phyloP scores from a whole-genome alignment of 1,140 invertebrate genomes.

The Rhopalosiphum maidis region DNA sequence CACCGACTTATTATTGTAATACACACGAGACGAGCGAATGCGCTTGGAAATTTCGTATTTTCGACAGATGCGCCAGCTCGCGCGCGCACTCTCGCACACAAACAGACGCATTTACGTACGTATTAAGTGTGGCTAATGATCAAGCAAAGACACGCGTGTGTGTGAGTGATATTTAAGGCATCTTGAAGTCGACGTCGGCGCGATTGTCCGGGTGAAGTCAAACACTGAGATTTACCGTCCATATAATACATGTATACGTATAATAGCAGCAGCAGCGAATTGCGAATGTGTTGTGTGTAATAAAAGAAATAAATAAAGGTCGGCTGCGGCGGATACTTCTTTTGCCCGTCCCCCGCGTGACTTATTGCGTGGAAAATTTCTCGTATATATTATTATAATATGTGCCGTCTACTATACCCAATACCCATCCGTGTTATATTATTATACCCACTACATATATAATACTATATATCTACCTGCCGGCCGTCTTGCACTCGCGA shows the following conservation, averaged over 20 bases:
- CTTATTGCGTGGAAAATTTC: slow-evolving; percentile 47
- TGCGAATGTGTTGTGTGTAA: background rate
- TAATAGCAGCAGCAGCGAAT: background rate
- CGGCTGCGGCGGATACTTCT: background rate
- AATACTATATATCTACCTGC: background rate
- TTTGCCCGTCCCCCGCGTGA: background rate
- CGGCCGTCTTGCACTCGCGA: background rate
- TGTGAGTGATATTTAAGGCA: background rate
- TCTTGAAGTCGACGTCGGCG: background rate
- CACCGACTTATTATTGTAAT: background rate
- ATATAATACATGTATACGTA: background rate
- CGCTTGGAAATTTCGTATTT: background rate
- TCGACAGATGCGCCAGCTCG: slow-evolving; percentile 18
- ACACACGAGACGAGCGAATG: background rate
- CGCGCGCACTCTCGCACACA: background rate
- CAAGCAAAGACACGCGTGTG: background rate
- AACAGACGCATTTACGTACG: background rate
- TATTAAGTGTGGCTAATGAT: slow-evolving; percentile 34
- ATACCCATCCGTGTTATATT: background rate
- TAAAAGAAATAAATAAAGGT: slow-evolving; percentile 43
- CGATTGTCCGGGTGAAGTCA: slow-evolving; percentile 44
- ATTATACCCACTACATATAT: background rate
- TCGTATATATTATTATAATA: slow-evolving; percentile 9
- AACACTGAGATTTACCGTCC: slow-evolving; percentile 32
- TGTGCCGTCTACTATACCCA: background rate